Conservation (phyloP, 92 coral and sea anemone genomes). For the Epizoanthus stellaris region DNA sequence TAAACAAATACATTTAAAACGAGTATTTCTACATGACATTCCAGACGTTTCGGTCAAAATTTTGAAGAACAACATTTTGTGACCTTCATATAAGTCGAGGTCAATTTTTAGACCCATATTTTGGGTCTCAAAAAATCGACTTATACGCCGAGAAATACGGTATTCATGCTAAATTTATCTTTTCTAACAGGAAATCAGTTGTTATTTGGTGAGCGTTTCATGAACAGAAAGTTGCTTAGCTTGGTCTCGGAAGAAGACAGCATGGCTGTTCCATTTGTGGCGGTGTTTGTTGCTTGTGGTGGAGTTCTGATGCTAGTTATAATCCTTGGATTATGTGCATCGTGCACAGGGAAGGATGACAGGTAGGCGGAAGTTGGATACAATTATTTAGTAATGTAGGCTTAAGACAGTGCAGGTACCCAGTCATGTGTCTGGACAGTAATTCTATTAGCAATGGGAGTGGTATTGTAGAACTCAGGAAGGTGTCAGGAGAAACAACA, state of each 20-base stretch:
- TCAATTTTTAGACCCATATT: too few species aligned
- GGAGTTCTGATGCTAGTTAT: constrained; percentile 23
- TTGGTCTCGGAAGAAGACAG: neutral
- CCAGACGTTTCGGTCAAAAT: too few species aligned
- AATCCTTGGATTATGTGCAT: constrained; percentile 27
- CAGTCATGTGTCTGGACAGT: neutral
- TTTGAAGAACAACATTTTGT: too few species aligned
- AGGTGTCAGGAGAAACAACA: too few species aligned
- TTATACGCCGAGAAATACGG: too few species aligned
- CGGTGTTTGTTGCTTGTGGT: neutral
- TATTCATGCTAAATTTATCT: neutral
- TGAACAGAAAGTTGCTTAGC: constrained; percentile 13
- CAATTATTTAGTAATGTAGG: neutral
- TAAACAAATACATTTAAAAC: too few species aligned
- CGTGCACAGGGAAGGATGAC: neutral
- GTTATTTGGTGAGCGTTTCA: neutral
- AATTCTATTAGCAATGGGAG: neutral
- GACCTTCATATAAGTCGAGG: too few species aligned
- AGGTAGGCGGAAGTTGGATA: neutral
- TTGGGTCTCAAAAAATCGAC: too few species aligned
- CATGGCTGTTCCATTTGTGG: constrained; percentile 15
- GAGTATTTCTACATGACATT: too few species aligned
- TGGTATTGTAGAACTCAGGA: too few species aligned
- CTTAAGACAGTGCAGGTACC: neutral
- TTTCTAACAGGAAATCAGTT: neutral